Evolutionary conservation across 2,888 invertebrate species (phyloP).

Genomic region (Chrysolina haemoptera): DNA sequence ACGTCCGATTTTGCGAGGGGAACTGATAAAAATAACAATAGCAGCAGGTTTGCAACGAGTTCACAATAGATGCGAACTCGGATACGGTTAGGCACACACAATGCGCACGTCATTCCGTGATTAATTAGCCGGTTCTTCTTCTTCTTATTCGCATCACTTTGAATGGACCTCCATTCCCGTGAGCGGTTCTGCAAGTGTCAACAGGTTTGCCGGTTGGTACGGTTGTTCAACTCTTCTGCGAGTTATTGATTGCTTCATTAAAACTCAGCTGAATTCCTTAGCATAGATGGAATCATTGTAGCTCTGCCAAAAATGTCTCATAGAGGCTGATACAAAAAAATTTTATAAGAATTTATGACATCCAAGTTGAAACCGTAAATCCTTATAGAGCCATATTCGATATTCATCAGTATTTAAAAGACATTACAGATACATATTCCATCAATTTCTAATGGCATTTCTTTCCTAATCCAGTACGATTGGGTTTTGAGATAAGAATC

Average conservation of each 20-base stretch:
- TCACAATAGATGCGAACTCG: constrained; percentile 60
- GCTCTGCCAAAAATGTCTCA: too few relatives aligned
- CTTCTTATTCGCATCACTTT: constrained; percentile 41
- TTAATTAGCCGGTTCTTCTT: constrained; percentile 62
- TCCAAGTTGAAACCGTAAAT: too few relatives aligned
- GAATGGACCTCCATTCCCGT: constrained; percentile 35
- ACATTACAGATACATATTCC: too few relatives aligned
- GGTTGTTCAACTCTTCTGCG: constrained; percentile 27
- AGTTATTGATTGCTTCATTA: constrained; percentile 29
- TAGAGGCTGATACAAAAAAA: too few relatives aligned
- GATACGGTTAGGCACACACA: constrained; percentile 63
- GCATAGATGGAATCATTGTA: too few relatives aligned
- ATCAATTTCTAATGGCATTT: too few relatives aligned
- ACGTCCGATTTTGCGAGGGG: constrained; percentile 65
- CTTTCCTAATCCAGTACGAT: too few relatives aligned
- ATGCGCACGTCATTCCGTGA: constrained; percentile 63
- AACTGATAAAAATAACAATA: constrained; percentile 63
- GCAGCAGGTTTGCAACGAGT: constrained; percentile 62
- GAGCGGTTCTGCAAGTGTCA: constrained; percentile 38
- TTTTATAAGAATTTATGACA: too few relatives aligned
- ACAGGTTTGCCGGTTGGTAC: constrained; percentile 42
- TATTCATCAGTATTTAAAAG: too few relatives aligned
- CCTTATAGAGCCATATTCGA: too few relatives aligned
- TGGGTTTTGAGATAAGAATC: too few relatives aligned
- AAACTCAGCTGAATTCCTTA: background rate